phyloP scores from a whole-genome alignment of 1,140 invertebrate genomes.

The Eurytemora carolleeae region DNA sequence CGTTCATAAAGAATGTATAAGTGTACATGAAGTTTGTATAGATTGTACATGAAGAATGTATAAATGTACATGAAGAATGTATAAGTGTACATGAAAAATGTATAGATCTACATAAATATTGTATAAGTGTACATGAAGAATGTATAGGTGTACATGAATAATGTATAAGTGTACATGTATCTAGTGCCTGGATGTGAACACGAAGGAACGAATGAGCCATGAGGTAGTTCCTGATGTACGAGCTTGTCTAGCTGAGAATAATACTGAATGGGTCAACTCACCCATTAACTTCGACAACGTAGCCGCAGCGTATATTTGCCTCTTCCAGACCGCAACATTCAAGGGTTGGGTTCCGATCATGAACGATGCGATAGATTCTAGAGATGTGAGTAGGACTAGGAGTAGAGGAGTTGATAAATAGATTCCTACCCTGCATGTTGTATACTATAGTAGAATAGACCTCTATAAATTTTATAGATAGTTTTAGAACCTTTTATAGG shows the following conservation, averaged over 20 bases:
- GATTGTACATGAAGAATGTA: too few relatives aligned
- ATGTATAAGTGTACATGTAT: too few relatives aligned
- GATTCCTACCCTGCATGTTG: too few relatives aligned
- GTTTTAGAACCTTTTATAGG: not conserved
- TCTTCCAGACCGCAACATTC: conserved; percentile 97
- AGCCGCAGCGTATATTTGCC: conserved; percentile 82
- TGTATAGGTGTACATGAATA: too few relatives aligned
- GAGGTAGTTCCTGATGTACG: conserved; percentile 65
- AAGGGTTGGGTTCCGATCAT: conserved; percentile 54
- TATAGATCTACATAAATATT: too few relatives aligned
- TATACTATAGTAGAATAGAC: not conserved
- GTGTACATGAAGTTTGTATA: too few relatives aligned
- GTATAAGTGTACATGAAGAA: too few relatives aligned
- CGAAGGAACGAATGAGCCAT: conserved; percentile 53
- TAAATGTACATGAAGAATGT: too few relatives aligned
- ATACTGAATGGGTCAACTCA: conserved; percentile 62
- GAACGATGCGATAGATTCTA: conserved; percentile 89
- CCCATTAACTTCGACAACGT: conserved; percentile 97
- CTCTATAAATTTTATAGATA: not conserved
- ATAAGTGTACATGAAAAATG: too few relatives aligned
- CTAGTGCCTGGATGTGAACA: conserved; percentile 58
- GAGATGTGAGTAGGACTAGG: conserved; percentile 45
- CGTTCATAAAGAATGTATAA: too few relatives aligned
- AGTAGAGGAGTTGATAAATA: too few relatives aligned
- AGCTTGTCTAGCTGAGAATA: conserved; percentile 48